A percentile compares a stretch with the other conserved stretches of the same genome.
Conservation (phyloP, 2,113 vertebrate species). For the Riparia riparia region DNA sequence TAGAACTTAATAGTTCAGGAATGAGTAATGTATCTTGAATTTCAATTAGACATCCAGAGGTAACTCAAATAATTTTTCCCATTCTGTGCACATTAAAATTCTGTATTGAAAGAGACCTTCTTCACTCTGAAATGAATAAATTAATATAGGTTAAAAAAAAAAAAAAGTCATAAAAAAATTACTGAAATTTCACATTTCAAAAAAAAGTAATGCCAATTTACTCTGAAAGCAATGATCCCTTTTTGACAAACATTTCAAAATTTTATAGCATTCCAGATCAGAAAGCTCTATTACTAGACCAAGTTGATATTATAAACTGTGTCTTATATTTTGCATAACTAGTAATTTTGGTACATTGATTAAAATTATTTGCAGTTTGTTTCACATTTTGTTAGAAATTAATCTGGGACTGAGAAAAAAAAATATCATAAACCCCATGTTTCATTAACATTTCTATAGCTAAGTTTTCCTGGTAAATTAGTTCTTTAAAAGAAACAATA, state of each 20-base stretch:
- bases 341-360: background rate
- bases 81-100: background rate
- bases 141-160: background rate
- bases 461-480: background rate
- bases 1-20: background rate
- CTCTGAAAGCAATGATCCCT: accelerated
- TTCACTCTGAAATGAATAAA: background rate
- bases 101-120: background rate
- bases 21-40: background rate
- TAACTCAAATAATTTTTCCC: background rate
- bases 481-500: background rate
- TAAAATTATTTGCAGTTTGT: background rate
- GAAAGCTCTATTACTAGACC: background rate
- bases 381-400: background rate
- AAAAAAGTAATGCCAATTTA: background rate
- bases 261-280: background rate
- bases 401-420: background rate
- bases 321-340: background rate
- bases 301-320: background rate
- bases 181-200: background rate
- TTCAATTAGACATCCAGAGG: background rate
- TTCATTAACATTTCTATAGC: accelerated
- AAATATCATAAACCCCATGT: background rate
- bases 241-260: background rate
- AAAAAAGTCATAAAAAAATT: background rate